These are phyloP conservation scores for Zaprionus tsacasi DNA, from an alignment of 1,140 invertebrate genomes.

Conservation along the genomic window DNA sequence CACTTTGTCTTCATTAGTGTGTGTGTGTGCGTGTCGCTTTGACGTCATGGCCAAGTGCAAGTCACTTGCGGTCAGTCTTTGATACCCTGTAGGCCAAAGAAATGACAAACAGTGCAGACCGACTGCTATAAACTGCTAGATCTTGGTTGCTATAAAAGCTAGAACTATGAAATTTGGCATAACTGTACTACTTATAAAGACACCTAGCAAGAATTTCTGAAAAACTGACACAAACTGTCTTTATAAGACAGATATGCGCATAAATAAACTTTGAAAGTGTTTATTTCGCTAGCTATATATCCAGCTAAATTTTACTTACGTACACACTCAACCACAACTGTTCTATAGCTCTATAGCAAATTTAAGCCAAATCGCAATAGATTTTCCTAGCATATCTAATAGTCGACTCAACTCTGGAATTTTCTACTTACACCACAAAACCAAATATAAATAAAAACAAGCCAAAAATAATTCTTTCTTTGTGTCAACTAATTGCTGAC, in stretches of 20 bases:
- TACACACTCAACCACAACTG: neutral
- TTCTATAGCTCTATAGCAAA: neutral
- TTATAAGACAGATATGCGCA: too few relatives aligned
- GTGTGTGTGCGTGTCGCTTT: conserved; percentile 33
- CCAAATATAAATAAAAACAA: neutral
- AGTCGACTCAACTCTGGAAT: neutral
- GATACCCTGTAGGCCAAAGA: neutral
- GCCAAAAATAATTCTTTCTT: conserved; percentile 39
- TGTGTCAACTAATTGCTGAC: conserved; percentile 36
- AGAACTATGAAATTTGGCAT: neutral
- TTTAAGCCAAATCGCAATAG: neutral
- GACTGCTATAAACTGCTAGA: neutral
- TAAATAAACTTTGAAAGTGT: neutral
- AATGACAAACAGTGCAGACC: neutral
- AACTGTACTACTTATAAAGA: neutral
- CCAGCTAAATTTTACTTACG: neutral
- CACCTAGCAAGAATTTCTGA: neutral
- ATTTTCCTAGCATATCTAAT: neutral
- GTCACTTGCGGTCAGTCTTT: conserved; percentile 25
- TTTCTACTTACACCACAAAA: conserved; percentile 25
- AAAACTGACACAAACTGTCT: neutral
- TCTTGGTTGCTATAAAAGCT: neutral
- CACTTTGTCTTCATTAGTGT: conserved; percentile 69
- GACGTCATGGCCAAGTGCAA: conserved; percentile 65
- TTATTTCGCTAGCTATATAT: neutral